Percentiles rank a stretch among this genome's conserved stretches.
These are phyloP conservation scores for Cyclophora punctaria DNA, from an alignment of 2,888 invertebrate genomes.

Conservation along the genomic window DNA sequence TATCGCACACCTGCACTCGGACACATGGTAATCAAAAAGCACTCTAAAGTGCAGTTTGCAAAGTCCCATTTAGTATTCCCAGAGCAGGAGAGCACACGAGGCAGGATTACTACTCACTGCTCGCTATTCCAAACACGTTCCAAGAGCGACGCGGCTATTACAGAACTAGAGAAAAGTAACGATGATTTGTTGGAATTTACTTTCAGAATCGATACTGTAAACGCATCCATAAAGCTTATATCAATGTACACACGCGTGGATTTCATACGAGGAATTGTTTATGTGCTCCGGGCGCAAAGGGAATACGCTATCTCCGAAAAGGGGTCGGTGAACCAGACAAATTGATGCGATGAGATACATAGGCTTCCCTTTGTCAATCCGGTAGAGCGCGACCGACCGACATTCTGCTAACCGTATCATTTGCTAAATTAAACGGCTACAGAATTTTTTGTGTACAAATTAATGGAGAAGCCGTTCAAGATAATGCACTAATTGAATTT, in stretches of 20 bases:
- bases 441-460: too few species aligned
- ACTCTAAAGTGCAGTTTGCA: constrained; percentile 44
- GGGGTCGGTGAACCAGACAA: constrained; percentile 57
- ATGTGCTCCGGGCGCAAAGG: constrained; percentile 31
- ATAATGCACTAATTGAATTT: constrained; percentile 33
- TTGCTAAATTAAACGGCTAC: constrained; percentile 34
- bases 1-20: constrained; percentile 40
- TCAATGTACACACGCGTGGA: constrained; percentile 35
- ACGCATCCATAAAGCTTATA: constrained; percentile 40
- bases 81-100: constrained; percentile 29
- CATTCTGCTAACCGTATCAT: constrained; percentile 50
- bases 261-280: constrained; percentile 52
- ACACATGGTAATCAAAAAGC: constrained; percentile 39
- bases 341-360: constrained; percentile 43
- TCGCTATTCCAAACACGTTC: constrained; percentile 44
- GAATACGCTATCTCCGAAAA: constrained; percentile 38
- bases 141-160: constrained; percentile 43
- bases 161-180: constrained; percentile 33
- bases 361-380: constrained; percentile 42
- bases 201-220: constrained; percentile 42
- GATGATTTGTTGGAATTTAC: constrained; percentile 41
- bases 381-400: constrained; percentile 20
- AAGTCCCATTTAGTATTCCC: constrained; percentile 43
- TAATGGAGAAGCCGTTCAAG: too few species aligned
- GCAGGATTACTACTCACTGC: constrained; percentile 42